Evolutionary conservation across 2,797 vertebrate species (phyloP), one percentile per base, ranked within the genome.

Genomic region (Cyclura pinguis): DNA sequence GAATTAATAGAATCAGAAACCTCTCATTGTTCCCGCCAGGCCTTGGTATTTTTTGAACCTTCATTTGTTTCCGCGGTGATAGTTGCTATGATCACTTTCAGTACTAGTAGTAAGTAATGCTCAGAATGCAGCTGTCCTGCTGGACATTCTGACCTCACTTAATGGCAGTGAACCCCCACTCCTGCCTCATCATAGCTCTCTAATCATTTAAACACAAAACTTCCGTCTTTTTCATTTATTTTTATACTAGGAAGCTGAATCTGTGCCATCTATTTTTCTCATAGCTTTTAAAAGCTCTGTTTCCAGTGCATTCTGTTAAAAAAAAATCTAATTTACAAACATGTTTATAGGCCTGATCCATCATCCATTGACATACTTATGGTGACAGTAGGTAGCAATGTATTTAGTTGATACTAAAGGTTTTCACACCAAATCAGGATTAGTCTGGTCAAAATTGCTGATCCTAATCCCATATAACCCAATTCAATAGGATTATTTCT

Each of bases 51-150:
- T 95, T 95, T 95, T 93, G 91, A 94, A 92, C 96, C 96, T 92
- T 95, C 94, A 94, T 52, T 92, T 90, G 96, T 97, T 95, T 97
- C 97, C 97, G 89, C 96, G 97, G 97, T 94, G 96, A 97, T 83
- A 89, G 97, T 97, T 97, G 96, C 97, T 95, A 97, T 7, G 94
- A 96, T 92, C 85, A 93, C 94, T 93, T 89, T 93, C 92, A 86
- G 90, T 9, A 62, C 92, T 91, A 87, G 89, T 9, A 59, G 95
- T 86, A 92, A 96, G 92, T 95, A 95, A 95, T 95, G 95, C 89
- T 94, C 92, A 89, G 95, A 96, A 96, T 95, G 91, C 94, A 92
- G 95, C 94, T 91, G 90, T 86, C 83, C 69, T 87, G 92, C 92
- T 88, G 93, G 94, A 92, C 90, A 88, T 93, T 93, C 74, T 94